Percentiles rank a stretch among this genome's conserved stretches.
Evolutionary conservation across 2,888 invertebrate species (phyloP).

Genomic region (Diarsia dahlii): DNA sequence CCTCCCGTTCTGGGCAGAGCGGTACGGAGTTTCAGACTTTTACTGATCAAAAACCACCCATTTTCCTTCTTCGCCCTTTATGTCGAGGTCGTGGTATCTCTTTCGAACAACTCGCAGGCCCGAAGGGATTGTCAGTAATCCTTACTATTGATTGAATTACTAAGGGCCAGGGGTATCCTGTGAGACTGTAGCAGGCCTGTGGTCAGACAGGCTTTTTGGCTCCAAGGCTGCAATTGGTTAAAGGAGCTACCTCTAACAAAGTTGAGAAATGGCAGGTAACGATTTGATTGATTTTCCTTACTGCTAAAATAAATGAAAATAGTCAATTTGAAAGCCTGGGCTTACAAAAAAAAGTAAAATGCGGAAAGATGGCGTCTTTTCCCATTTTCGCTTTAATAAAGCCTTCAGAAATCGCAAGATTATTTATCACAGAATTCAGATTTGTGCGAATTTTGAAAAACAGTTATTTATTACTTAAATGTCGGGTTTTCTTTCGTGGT

Average conservation of each 20-base stretch:
- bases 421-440: constrained; percentile 1
- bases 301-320: background rate
- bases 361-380: background rate
- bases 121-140: background rate
- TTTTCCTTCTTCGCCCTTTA: too few species aligned
- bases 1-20: too few species aligned
- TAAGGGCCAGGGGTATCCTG: background rate
- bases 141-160: background rate
- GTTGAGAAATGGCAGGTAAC: background rate
- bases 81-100: too few species aligned
- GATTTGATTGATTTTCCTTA: background rate
- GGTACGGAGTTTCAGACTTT: too few species aligned
- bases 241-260: background rate
- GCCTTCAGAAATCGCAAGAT: background rate
- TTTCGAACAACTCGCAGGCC: too few species aligned
- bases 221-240: too few species aligned
- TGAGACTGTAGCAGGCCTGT: too few species aligned
- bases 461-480: background rate
- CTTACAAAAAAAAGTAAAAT: background rate
- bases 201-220: too few species aligned
- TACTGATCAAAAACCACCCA: too few species aligned
- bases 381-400: too few species aligned
- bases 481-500: constrained; percentile 7
- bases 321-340: background rate
- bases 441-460: constrained; percentile 4